A percentile compares a stretch with the other conserved stretches of the same genome.
phyloP scores from a whole-genome alignment of 2,113 vertebrate species.

The Phyllostomus hastatus region DNA sequence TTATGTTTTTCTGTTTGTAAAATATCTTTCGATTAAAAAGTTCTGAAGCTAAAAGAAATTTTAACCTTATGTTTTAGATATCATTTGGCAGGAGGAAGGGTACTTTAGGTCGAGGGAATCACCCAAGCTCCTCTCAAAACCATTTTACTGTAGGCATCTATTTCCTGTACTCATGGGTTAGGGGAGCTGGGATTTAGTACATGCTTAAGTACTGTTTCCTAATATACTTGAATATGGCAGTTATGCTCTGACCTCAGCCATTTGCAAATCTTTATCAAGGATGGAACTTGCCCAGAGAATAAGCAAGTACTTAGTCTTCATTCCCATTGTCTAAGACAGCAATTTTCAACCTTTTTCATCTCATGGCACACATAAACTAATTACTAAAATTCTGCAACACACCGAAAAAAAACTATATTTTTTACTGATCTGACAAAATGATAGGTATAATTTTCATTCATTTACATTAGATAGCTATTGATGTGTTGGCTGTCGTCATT shows the following conservation, averaged over 20 bases:
- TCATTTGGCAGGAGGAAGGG: not conserved
- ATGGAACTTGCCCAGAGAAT: not conserved
- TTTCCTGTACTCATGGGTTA: not conserved
- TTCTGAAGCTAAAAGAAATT: not conserved
- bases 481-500: not conserved
- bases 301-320: not conserved
- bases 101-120: not conserved
- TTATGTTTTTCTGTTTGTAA: constrained; percentile 18
- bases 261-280: not conserved
- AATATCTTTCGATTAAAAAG: not conserved
- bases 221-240: not conserved
- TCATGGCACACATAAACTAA: not conserved
- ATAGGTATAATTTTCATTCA: not conserved
- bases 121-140: not conserved
- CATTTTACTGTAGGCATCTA: not conserved
- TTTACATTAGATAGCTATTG: not conserved
- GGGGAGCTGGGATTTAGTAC: not conserved
- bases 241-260: not conserved
- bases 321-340: not conserved
- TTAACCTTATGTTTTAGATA: not conserved
- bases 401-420: not conserved
- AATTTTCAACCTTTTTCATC: not conserved
- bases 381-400: not conserved
- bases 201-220: not conserved
- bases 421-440: not conserved